A percentile compares a stretch with the other conserved stretches of the same genome.
phyloP scores from a whole-genome alignment of 2,888 invertebrate species.

The Timandra comae region DNA sequence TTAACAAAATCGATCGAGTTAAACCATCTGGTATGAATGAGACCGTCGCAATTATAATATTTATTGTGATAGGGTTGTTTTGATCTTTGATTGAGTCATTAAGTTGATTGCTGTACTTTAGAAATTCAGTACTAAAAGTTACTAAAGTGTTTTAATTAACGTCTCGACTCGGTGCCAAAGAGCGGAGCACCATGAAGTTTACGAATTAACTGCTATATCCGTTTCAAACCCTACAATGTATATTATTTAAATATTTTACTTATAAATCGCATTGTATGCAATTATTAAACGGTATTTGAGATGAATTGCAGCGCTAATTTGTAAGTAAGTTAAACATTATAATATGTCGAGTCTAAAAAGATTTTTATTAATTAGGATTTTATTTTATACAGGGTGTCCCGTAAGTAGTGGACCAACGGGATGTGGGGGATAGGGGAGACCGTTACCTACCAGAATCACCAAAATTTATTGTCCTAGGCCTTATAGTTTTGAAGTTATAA shows the following conservation, averaged over 20 bases:
- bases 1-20: conserved; percentile 19
- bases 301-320: too few relatives aligned
- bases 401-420: too few relatives aligned
- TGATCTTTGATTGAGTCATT: conserved; percentile 71
- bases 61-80: conserved; percentile 64
- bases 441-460: too few relatives aligned
- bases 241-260: conserved; percentile 42
- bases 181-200: conserved; percentile 65
- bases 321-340: too few relatives aligned
- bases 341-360: too few relatives aligned
- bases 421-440: too few relatives aligned
- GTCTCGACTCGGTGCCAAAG: conserved; percentile 62
- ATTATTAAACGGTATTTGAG: too few relatives aligned
- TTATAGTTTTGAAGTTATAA: too few relatives aligned
- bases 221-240: conserved; percentile 45
- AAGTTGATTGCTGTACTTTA: conserved; percentile 70
- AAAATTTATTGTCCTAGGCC: too few relatives aligned
- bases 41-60: conserved; percentile 46
- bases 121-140: conserved; percentile 73
- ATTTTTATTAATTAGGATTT: too few relatives aligned
- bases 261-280: conserved; percentile 2
- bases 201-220: conserved; percentile 71
- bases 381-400: too few relatives aligned
- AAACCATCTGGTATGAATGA: conserved; percentile 34
- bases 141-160: conserved; percentile 73